Conservation (phyloP, 2,113 vertebrate species). For the Syngnathus typhle region DNA sequence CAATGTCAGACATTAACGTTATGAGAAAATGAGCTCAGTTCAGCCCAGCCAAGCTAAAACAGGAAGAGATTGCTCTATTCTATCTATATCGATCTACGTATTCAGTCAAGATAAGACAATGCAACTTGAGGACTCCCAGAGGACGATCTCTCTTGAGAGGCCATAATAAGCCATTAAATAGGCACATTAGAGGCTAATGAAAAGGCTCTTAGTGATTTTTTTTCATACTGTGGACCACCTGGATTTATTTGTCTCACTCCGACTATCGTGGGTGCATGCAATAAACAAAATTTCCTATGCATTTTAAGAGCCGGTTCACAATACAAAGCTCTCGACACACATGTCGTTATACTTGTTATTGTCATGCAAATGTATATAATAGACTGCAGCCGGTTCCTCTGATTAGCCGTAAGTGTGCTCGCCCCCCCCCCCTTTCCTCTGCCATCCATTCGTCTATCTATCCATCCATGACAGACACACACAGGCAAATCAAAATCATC, state of each 20-base stretch:
- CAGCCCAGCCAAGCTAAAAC: not conserved
- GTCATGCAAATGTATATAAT: conserved; percentile 78
- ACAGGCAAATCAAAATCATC: not conserved
- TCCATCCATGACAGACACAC: not conserved
- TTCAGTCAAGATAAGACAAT: not conserved
- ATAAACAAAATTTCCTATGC: not conserved
- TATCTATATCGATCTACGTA: not conserved
- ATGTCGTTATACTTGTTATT: conserved; percentile 61
- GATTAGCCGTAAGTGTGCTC: conserved; percentile 66
- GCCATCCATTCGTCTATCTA: conserved; percentile 32
- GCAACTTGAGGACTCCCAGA: conserved; percentile 33
- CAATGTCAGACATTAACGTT: no score
- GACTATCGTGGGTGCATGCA: not conserved
- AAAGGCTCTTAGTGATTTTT: conserved; percentile 76
- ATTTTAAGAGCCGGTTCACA: not conserved
- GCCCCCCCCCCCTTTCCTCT: conserved; percentile 69
- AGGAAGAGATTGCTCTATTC: not conserved
- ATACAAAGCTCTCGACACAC: conserved; percentile 21
- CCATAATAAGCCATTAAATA: conserved; percentile 80
- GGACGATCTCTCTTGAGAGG: conserved; percentile 63
- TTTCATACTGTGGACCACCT: conserved; percentile 63
- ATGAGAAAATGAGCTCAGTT: not conserved
- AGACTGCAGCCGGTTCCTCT: conserved; percentile 61
- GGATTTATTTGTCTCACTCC: conserved; percentile 57
- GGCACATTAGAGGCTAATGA: conserved; percentile 74